Evolutionary conservation across 2,113 vertebrate genomes (phyloP), one percentile per base, ranked within the genome.

Genomic region (Saimiri boliviensis): DNA sequence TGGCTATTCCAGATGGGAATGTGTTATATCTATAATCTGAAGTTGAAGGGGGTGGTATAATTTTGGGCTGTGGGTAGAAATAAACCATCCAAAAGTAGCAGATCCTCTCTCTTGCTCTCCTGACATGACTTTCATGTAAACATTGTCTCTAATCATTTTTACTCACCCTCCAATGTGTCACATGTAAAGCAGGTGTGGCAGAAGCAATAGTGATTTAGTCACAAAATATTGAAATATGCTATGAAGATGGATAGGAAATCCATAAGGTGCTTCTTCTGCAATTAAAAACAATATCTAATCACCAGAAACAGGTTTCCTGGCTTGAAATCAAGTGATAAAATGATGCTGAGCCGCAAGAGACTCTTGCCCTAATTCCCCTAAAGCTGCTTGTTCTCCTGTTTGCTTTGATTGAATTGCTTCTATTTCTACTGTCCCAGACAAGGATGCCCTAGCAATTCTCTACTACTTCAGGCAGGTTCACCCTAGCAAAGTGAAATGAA

Each of bases 281-380:
- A 96, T 95, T 97, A 97, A 89, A 96, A 63, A 70, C 94, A 96
- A 16, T 91, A 94, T 82, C 94, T 94, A 91, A 86, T 19, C 52
- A 77, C 96, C n/a, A 93, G 83, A 92, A 93, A 80, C 79, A 91
- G 58, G 42, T 63, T 89, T 25, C 37, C 27, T 73, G 70, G n/a
- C 73, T 94, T 73, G 19, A 94, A 79, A 54, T 40, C 86, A 80
- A 80, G 49, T 54, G 70, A 35, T 27, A 82, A 73, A 81, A 70
- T 6, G 40, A 83, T 10, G 7, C 16, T 20, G 37, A 89, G 6
- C 49, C 56, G 21, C 35, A 6, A 54, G 52, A 40, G 58, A 30
- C 40, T 32, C 25, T 56, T 19, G 12, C 42, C 54, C 3, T 1
- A 47, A 11, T 86, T 70, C n/a, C 35, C 47, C n/a, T 1, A 16